phyloP scores from a whole-genome alignment of 2,888 invertebrate genomes.

The Callyntrura sp. region DNA sequence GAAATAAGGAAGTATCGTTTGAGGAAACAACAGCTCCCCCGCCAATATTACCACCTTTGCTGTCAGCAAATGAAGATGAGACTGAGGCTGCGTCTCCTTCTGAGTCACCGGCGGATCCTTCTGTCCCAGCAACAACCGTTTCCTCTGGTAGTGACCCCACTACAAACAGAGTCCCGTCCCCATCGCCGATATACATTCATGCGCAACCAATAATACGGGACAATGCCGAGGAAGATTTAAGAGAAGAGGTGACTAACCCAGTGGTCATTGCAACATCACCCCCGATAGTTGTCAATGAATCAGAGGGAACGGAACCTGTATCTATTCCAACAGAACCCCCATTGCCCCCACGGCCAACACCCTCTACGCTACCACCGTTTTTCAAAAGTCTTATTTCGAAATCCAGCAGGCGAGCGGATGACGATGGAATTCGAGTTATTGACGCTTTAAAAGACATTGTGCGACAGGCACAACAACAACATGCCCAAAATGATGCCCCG shows the following conservation, averaged over 20 bases:
- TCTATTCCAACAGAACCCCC: constrained; percentile 86
- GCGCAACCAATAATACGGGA: constrained; percentile 54
- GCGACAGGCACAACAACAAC: constrained; percentile 82
- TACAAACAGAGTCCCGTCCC: constrained; percentile 38
- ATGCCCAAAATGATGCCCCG: constrained; percentile 67
- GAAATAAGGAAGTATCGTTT: constrained; percentile 62
- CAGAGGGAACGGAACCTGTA: constrained; percentile 36
- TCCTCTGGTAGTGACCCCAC: constrained; percentile 16
- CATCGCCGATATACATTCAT: constrained; percentile 65
- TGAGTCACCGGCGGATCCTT: not conserved
- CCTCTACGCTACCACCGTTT: constrained; percentile 87
- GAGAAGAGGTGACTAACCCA: constrained; percentile 42
- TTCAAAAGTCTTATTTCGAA: constrained; percentile 47
- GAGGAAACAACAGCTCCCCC: constrained; percentile 58
- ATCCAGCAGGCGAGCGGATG: constrained; percentile 70
- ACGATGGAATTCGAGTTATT: constrained; percentile 82
- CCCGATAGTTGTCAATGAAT: constrained; percentile 17
- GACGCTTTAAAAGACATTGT: constrained; percentile 83
- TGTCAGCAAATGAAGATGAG: constrained; percentile 38
- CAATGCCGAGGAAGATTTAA: constrained; percentile 59
- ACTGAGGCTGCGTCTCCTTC: not conserved
- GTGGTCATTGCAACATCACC: constrained; percentile 48
- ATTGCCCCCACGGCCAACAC: constrained; percentile 87
- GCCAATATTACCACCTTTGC: not conserved
- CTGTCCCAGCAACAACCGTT: constrained; percentile 29